Evolutionary conservation across 2,797 vertebrate species (phyloP).

Genomic region (Cossypha polioptera): DNA sequence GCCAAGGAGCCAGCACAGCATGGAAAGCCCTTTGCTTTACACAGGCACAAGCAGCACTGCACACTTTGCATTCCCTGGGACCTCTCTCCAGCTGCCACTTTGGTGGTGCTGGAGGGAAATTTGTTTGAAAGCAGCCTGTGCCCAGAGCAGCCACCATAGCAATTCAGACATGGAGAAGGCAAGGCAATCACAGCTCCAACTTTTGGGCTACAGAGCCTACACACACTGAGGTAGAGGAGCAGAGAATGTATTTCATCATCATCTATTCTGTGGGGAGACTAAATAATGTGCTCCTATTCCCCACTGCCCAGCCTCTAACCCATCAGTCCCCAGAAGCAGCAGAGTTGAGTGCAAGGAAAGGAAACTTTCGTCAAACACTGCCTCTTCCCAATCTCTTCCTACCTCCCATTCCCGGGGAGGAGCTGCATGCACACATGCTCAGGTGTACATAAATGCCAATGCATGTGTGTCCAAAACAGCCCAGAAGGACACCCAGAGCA

Average conservation of each 20-base stretch:
- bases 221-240: neutral
- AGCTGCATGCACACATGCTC: neutral
- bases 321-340: neutral
- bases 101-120: rapidly evolving
- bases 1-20: rapidly evolving
- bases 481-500: neutral
- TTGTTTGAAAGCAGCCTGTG: rapidly evolving
- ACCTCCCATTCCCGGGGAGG: neutral
- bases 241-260: neutral
- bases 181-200: neutral
- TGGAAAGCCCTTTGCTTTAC: neutral
- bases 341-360: neutral
- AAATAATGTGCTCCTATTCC: neutral
- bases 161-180: neutral
- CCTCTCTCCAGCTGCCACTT: neutral
- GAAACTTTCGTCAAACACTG: neutral
- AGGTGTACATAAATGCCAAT: neutral
- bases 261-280: neutral
- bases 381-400: neutral
- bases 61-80: neutral
- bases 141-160: neutral
- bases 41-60: rapidly evolving
- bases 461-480: neutral
- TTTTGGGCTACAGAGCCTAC: neutral
- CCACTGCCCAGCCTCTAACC: neutral